Conservation (phyloP, 2,888 invertebrate species). For the Ditula angustiorana region DNA sequence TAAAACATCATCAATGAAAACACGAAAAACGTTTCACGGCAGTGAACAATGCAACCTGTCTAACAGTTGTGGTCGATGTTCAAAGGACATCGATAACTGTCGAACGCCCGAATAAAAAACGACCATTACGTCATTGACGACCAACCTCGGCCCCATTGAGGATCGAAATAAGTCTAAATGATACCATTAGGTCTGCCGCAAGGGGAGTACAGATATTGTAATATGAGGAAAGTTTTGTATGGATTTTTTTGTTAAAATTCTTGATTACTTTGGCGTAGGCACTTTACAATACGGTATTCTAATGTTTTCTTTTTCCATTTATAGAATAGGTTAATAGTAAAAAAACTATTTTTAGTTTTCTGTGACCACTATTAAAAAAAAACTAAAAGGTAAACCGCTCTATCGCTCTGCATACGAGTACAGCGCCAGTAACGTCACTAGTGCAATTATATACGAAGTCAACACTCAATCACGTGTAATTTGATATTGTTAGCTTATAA, state of each 20-base stretch:
- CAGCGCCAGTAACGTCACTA: too few relatives aligned
- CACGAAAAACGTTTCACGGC: slow-evolving; percentile 74
- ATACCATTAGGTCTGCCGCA: slow-evolving; percentile 76
- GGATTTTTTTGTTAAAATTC: slow-evolving; percentile 44
- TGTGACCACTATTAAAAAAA: too few relatives aligned
- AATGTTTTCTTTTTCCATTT: too few relatives aligned
- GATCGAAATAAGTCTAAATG: slow-evolving; percentile 72
- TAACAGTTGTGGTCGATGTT: slow-evolving; percentile 57
- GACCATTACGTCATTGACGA: slow-evolving; percentile 52
- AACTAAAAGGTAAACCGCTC: too few relatives aligned
- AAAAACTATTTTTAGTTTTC: too few relatives aligned
- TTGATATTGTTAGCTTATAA: too few relatives aligned
- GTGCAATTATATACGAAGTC: too few relatives aligned
- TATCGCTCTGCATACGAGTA: too few relatives aligned
- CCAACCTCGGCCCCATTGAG: slow-evolving; percentile 62
- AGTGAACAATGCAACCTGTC: slow-evolving; percentile 52
- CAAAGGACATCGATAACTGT: slow-evolving; percentile 67
- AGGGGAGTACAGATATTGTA: slow-evolving; percentile 65
- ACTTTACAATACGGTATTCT: too few relatives aligned
- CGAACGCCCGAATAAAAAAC: slow-evolving; percentile 69
- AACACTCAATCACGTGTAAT: too few relatives aligned
- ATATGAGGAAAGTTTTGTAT: slow-evolving; percentile 55
- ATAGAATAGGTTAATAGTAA: too few relatives aligned
- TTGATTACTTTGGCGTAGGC: too few relatives aligned
- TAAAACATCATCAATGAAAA: slow-evolving; percentile 63